These are phyloP conservation scores for Diadegma fenestrale DNA, from an alignment of 2,888 invertebrate genomes.

Conservation along the genomic window DNA sequence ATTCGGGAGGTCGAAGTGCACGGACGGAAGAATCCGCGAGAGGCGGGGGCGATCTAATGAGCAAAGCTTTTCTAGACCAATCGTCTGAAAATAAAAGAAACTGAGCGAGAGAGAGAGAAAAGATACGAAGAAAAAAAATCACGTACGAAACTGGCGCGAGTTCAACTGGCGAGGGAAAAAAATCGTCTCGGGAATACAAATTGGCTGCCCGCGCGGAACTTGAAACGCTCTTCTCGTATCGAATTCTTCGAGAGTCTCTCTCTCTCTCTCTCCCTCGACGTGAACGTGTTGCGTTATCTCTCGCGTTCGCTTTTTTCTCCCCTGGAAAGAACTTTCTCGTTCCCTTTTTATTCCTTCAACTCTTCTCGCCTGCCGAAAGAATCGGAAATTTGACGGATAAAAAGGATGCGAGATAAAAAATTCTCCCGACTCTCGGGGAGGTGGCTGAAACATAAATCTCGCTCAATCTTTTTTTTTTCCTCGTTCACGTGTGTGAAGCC, in stretches of 20 bases:
- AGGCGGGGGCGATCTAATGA: conserved; percentile 56
- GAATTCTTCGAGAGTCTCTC: conserved; percentile 45
- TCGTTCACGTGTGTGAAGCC: conserved; percentile 1
- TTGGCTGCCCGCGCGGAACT: conserved; percentile 63
- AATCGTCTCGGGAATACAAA: conserved; percentile 71
- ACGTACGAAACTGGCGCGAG: conserved; percentile 48
- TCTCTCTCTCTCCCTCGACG: neutral
- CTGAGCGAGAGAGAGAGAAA: conserved; percentile 10
- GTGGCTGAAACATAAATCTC: conserved; percentile 64
- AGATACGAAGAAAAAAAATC: conserved; percentile 25
- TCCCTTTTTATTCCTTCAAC: neutral
- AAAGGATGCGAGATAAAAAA: conserved; percentile 25
- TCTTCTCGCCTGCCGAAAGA: conserved; percentile 7
- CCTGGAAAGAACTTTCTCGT: neutral
- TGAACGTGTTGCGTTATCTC: conserved; percentile 37
- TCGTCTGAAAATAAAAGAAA: conserved; percentile 23
- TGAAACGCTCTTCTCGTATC: conserved; percentile 54
- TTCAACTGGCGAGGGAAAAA: conserved; percentile 64
- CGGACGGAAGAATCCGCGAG: conserved; percentile 18
- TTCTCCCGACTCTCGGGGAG: conserved; percentile 3
- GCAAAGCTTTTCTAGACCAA: conserved; percentile 56
- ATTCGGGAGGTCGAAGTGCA: conserved; percentile 1
- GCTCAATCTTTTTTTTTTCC: conserved; percentile 7
- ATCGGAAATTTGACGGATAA: conserved; percentile 51
- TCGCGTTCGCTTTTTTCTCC: conserved; percentile 8